These are phyloP conservation scores for Papilio polyxenes DNA, from an alignment of 1,140 invertebrate species.

Conservation along the genomic window DNA sequence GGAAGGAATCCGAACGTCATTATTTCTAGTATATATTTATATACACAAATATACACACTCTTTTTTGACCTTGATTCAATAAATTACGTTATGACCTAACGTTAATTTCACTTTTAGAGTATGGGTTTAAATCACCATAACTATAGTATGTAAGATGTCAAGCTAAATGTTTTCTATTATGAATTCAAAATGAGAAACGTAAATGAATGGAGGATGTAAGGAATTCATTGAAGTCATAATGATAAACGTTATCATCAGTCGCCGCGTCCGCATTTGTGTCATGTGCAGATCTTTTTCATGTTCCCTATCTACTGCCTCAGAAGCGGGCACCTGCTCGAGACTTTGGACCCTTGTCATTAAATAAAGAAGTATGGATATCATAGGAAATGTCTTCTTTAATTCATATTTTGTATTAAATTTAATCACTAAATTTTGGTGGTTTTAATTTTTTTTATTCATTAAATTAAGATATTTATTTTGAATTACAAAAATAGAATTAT, in stretches of 20 bases:
- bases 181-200: not conserved
- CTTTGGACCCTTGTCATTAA: not conserved
- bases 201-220: not conserved
- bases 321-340: not conserved
- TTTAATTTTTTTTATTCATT: too few relatives aligned
- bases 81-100: not conserved
- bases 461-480: too few relatives aligned
- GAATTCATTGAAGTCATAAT: slow-evolving; percentile 1
- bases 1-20: not conserved
- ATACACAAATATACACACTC: not conserved
- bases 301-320: not conserved
- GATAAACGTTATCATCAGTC: not conserved
- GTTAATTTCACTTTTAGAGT: too few relatives aligned
- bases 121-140: too few relatives aligned
- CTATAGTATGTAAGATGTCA: not conserved
- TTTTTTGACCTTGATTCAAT: not conserved
- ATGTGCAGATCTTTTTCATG: not conserved
- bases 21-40: not conserved
- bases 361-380: not conserved
- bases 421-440: too few relatives aligned
- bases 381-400: too few relatives aligned
- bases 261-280: not conserved
- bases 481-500: not conserved
- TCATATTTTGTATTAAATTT: too few relatives aligned
- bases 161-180: not conserved